Conservation (phyloP, 2,888 invertebrate species). For the Operophtera brumata region DNA sequence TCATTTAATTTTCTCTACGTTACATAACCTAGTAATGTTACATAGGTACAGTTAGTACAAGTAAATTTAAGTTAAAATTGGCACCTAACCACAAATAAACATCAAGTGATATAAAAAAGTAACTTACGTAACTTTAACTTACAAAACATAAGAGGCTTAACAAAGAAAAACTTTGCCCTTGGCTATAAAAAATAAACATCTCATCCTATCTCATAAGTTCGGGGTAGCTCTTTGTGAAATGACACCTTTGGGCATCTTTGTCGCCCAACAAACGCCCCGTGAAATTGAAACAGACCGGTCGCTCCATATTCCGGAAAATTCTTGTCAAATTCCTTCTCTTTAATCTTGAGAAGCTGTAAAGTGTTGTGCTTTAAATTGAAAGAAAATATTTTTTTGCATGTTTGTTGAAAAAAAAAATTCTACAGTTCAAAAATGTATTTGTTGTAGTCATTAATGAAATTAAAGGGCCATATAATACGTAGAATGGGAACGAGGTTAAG, state of each 20-base stretch:
- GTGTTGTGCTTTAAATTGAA: constrained; percentile 8
- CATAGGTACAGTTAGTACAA: too few species aligned
- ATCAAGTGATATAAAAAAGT: not conserved
- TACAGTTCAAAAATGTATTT: too few species aligned
- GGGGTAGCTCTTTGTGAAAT: constrained; percentile 67
- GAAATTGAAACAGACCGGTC: constrained; percentile 76
- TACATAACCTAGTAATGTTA: too few species aligned
- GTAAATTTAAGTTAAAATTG: too few species aligned
- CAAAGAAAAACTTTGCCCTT: constrained; percentile 46
- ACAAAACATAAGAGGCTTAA: constrained; percentile 31
- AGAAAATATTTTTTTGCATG: not conserved
- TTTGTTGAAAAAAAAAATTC: not conserved
- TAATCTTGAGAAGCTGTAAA: constrained; percentile 52
- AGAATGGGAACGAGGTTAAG: too few species aligned
- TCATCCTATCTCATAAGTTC: constrained; percentile 61
- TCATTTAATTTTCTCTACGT: too few species aligned
- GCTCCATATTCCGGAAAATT: constrained; percentile 62
- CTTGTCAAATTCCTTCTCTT: constrained; percentile 53
- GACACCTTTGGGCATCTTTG: constrained; percentile 76
- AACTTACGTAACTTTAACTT: constrained; percentile 6
- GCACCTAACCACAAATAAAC: too few species aligned
- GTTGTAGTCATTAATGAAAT: too few species aligned
- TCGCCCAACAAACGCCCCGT: constrained; percentile 76
- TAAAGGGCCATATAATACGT: too few species aligned
- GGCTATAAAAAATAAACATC: constrained; percentile 63